Base-by-base conservation (phyloP, 1,140 invertebrate genomes). In the Apis dorsata region DNA sequence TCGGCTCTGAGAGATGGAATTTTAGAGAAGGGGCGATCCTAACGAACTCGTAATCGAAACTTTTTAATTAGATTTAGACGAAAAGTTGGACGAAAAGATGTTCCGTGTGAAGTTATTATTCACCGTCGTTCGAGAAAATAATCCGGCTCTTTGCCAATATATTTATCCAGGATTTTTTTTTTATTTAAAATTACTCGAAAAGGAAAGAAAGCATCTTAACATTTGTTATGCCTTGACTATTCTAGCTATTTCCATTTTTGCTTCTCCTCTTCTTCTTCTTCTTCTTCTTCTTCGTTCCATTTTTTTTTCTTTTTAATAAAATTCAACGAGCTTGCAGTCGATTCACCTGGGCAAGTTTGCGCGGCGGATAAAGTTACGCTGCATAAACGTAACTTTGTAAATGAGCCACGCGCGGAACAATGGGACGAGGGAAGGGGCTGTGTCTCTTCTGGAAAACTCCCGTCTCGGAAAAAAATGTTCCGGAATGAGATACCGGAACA, bases 361-460 rank as follows among this genome's bases (percentile, higher is more conserved):
- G 21, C 63, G 63, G 17, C 72, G 68, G 59, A 62, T 59, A 72
- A 83, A 78, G 75, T 72, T 66, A 57, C 68, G 57, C 57, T 24
- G 60, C 65, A 62, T 82, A 77, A 82, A 76, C 55, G 80, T 69
- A 77, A 77, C 55, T 82, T 77, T 24, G 80, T 55, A 77, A 82
- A 82, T 77, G 74, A 82, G 74, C 74, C 53, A 77, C 65, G 80
- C 80, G 73, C 65, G 73, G 44, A 82, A 82, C 74, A 81, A 81
- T 81, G 79, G 60, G 11, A 44, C 55, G 17, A 4, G 71, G 28
- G 12, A 57, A 57, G 28, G 12, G 28, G 55, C 62, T 34, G 79
- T 28, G 51, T 83, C 65, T 11, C 53, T 65, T 75, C 62, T 51
- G 24, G 57, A 62, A 83, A 83, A 71, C 19, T 83, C 53, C 19